Evolutionary conservation across 2,888 invertebrate genomes (phyloP), one percentile per base, ranked within the genome.

Genomic region (Phortica okadai): DNA sequence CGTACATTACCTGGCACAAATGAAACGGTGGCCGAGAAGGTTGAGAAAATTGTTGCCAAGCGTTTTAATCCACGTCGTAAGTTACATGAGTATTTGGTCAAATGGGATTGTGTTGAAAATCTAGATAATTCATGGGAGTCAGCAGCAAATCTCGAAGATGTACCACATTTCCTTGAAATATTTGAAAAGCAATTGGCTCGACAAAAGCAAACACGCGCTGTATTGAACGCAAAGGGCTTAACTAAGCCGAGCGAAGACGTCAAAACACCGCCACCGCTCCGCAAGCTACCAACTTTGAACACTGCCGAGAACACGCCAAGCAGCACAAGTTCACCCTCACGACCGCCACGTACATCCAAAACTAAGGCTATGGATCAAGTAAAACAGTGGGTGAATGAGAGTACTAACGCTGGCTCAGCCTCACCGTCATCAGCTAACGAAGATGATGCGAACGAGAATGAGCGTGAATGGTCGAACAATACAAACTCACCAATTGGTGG

Each of bases 81-180:
- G 89, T 95, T 94, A 85, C 95, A 95, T 82, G 97, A 97, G 91
- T 97, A 96, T 91, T 92, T 96, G 86, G 93, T 97, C 73, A 97
- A 97, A 91, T 97, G 97, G 97, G 96, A 96, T 89, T 95, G 95
- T 70, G 95, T 95, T 84, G 93, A 95, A 41, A 94, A 95, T 94
- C 95, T 96, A 78, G 94, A 95, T 83, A 96, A 96, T 89, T 96
- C 96, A 6, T 97, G 97, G 97, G 97, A 97, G 90, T 95, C 96
- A 0, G 93, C 95, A 42, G 94, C 94, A 75, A 95, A 96, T 89
- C 93, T 97, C 88, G 94, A 94, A 78, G 94, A 95, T 1, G 97
- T 96, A 87, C 95, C 95, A 87, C 94, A 94, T 85, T 92, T 96
- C 76, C 91, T 97, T 74, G 96, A 96, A 79, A 95, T 95, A 67